Evolutionary conservation across 2,888 invertebrate genomes (phyloP), one percentile per base, ranked within the genome.

Genomic region (Spilosoma lubricipeda): DNA sequence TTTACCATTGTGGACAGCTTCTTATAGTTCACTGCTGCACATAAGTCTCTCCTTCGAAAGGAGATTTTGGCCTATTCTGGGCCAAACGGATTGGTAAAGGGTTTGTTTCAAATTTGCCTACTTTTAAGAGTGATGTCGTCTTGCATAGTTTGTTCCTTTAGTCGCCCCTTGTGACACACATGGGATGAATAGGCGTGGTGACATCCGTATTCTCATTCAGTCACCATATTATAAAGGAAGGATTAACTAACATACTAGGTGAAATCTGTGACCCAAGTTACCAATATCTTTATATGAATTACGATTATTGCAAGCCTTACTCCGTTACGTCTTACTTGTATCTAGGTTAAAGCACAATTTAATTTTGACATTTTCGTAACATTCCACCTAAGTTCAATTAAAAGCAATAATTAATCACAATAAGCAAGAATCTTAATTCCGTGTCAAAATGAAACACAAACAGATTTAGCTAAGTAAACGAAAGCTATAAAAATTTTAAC

Each of bases 401-500:
- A 67, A 48, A 59, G 39, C 56, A 80, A 84, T 82, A 74, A 72
- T n/a, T 67, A 74, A 64, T 30, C 63, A 39, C 70, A 72, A 77
- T 68, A 66, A 73, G 52, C 30, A 63, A 76, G 59, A 52, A 67
- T 39, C 59, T 69, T 63, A 74, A 83, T 79, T 82, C 77, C 73
- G 73, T 67, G 80, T 73, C 64, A 77, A 77, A 82, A 80, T 52
- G 65, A 59, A 64, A 65, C 67, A 78, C 66, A 81, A 77, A 84
- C 80, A 80, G 84, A 81, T 85, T 85, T 70, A 82, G n/a, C 45
- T 63, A 76, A 70, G 80, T 79, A 78, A 78, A 84, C 76, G 68
- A 70, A 64, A 70, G 76, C 81, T 82, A 87, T 89, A 80, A 83
- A 85, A 86, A 84, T 82, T 80, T 88, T 90, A 92, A 90, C 87